These are phyloP conservation scores for Sinella curviseta DNA, from an alignment of 1,140 invertebrate species.

Conservation along the genomic window DNA sequence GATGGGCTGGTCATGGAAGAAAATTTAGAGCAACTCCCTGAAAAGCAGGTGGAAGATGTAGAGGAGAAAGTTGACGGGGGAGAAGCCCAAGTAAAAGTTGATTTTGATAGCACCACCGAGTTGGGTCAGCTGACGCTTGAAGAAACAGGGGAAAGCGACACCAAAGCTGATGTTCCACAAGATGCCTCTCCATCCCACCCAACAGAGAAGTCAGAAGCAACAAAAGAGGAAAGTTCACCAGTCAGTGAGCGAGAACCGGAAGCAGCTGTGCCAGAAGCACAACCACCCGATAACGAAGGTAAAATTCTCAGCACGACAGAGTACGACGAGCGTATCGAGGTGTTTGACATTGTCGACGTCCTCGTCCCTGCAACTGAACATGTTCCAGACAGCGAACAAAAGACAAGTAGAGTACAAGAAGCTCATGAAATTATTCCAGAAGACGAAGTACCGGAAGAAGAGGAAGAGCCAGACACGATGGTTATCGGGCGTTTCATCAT, in stretches of 20 bases:
- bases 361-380: too few relatives aligned
- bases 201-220: background rate
- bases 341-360: too few relatives aligned
- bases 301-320: too few relatives aligned
- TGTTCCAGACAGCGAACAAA: too few relatives aligned
- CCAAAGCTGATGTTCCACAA: too few relatives aligned
- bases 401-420: too few relatives aligned
- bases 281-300: too few relatives aligned
- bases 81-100: background rate
- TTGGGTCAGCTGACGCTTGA: background rate
- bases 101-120: background rate
- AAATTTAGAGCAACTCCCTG: background rate
- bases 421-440: background rate
- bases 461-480: background rate
- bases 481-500: background rate
- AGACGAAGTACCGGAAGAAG: conserved; percentile 19
- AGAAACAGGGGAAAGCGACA: too few relatives aligned
- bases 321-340: too few relatives aligned
- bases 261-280: background rate
- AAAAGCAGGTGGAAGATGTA: background rate
- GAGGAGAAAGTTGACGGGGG: background rate
- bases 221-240: background rate
- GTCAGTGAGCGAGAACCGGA: background rate
- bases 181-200: too few relatives aligned
- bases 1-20: conserved; percentile 42